Evolutionary conservation across 1,140 invertebrate species (phyloP).

Genomic region (Atta texana): DNA sequence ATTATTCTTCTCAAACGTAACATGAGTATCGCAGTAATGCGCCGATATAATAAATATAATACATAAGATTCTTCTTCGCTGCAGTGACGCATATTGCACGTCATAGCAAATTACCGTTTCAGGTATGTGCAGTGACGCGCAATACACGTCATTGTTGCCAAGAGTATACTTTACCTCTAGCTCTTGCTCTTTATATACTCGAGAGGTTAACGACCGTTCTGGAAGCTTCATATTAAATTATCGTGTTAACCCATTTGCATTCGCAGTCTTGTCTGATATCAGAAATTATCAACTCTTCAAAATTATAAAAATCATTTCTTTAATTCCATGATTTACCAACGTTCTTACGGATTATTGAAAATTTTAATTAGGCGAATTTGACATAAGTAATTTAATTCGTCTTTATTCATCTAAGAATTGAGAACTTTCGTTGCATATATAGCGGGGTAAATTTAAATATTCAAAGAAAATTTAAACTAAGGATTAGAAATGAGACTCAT

Average conservation of each 20-base stretch:
- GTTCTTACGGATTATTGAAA: neutral
- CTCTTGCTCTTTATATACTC: neutral
- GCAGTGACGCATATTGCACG: slow-evolving; percentile 31
- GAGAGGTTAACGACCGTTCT: slow-evolving; percentile 33
- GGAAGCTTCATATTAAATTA: slow-evolving; percentile 46
- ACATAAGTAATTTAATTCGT: neutral
- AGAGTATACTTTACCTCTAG: slow-evolving; percentile 8
- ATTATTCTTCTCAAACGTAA: neutral
- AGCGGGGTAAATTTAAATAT: too few species aligned
- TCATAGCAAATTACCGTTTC: slow-evolving; percentile 33
- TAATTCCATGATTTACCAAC: neutral
- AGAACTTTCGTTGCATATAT: too few species aligned
- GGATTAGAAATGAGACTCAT: too few species aligned
- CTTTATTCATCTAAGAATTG: neutral
- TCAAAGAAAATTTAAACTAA: too few species aligned
- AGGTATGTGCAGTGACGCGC: slow-evolving; percentile 43
- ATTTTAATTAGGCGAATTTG: neutral
- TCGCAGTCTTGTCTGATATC: slow-evolving; percentile 23
- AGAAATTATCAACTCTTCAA: neutral
- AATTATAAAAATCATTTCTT: neutral
- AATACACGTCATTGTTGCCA: slow-evolving; percentile 25
- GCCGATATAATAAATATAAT: slow-evolving; percentile 3
- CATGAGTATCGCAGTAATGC: neutral
- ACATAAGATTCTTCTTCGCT: slow-evolving; percentile 12
- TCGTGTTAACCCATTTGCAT: slow-evolving; percentile 34